Conservation (phyloP, 64 coral and sea anemone species). For the Dendronephthya gigantea region DNA sequence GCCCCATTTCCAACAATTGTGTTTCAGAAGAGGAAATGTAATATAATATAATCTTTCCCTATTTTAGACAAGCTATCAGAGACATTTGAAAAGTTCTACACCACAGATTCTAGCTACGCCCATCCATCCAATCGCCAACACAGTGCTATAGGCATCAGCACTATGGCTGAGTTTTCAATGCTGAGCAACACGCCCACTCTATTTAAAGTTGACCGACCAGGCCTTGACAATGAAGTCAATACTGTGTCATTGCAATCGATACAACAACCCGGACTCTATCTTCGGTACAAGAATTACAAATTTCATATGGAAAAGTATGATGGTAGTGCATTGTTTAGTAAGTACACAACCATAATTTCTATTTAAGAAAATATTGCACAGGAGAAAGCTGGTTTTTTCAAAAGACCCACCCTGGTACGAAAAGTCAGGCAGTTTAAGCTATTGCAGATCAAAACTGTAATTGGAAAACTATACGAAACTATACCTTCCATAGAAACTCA, state of each 20-base stretch:
- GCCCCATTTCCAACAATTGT: no score
- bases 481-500: background rate
- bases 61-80: background rate
- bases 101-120: background rate
- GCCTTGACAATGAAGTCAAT: conserved; percentile 55
- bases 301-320: conserved; percentile 78
- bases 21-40: no score
- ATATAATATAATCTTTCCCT: background rate
- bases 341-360: background rate
- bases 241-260: conserved; percentile 73
- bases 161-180: background rate
- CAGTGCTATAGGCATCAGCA: background rate
- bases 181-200: background rate
- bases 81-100: conserved; percentile 14
- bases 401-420: no score
- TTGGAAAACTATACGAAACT: no score
- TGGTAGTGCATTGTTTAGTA: conserved; percentile 79
- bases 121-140: background rate
- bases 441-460: no score
- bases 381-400: no score
- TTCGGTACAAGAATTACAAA: conserved; percentile 98
- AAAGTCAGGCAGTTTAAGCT: no score
- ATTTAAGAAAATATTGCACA: no score
- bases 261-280: conserved; percentile 59
- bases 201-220: conserved; percentile 73